Base-by-base conservation (phyloP, 2,113 vertebrate genomes). In the Hylia prasina region DNA sequence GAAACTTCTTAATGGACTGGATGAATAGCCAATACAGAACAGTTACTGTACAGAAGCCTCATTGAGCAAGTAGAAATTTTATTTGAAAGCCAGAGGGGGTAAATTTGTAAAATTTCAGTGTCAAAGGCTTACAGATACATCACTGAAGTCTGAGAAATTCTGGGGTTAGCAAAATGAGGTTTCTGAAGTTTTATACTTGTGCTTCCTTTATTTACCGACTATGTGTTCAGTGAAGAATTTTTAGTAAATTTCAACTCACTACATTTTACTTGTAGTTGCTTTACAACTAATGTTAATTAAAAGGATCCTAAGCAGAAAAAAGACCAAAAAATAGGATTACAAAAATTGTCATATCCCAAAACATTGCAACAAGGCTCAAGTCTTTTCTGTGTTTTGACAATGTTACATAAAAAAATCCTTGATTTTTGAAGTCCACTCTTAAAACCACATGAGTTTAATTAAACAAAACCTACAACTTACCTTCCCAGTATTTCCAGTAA, bases 401-500 rank as follows among this genome's bases (percentile, higher is more conserved):
- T 42, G 20, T 77, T 57, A 82, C 7, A 77, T 5, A 81, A 87
- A 57, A 57, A 21, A 5, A 1, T 1, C 1, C 23, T 51, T n/a
- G 13, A 60, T 75, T 81, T 65, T 48, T 81, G 9, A 68, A 78
- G 28, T 31, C 24, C 79, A 25, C 33, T 75, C 57, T 71, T n/a
- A 84, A 78, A 69, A 56, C 4, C 23, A 70, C 81, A 22, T 1
- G 2, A 93, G 6, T 82, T 85, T 81, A 77, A 63, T 69, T 37
- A 53, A 66, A 71, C 22, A 76, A 81, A 92, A 77, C 16, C 10
- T 48, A 40, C 31, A 68, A 75, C 98, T 97, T 93, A 99, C 99
- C 99, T 99, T 98, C 99, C 99, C 98, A 99, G 97, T 97, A 99
- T 99, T 98, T 99, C 99, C 98, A 99, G 98, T 97, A 99, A 98